A percentile compares a stretch with the other conserved stretches of the same genome.
Evolutionary conservation across 2,113 vertebrate species (phyloP).

Genomic region (Malaclemys terrapin): DNA sequence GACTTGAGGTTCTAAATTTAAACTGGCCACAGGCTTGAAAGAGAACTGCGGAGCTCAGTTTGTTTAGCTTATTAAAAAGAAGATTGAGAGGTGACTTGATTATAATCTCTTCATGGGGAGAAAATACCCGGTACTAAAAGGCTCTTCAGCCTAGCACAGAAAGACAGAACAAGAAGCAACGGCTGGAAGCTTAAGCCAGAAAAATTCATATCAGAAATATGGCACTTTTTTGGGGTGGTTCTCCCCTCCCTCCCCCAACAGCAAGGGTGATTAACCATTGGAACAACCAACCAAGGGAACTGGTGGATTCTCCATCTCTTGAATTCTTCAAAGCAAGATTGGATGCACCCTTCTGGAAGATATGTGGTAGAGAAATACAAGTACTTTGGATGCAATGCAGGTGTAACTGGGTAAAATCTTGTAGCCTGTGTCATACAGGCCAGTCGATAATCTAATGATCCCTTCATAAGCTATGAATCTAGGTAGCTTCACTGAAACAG

Average conservation of each 20-base stretch:
- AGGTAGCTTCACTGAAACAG: not conserved
- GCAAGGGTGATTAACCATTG: not conserved
- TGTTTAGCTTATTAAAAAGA: not conserved
- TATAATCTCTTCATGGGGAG: not conserved
- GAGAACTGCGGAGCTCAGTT: not conserved
- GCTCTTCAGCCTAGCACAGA: not conserved
- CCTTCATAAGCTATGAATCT: not conserved
- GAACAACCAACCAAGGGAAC: not conserved
- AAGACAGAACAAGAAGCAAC: not conserved
- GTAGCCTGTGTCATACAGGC: not conserved
- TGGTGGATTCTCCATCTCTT: not conserved
- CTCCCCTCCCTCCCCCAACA: not conserved
- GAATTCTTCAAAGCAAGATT: not conserved
- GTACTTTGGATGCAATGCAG: not conserved
- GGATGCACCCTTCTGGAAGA: not conserved
- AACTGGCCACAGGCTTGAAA: not conserved
- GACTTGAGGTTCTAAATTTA: not conserved
- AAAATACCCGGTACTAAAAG: not conserved
- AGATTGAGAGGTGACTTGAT: not conserved
- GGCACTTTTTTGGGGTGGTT: not conserved
- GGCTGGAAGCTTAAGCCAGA: not conserved
- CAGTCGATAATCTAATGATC: not conserved
- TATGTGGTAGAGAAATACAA: not conserved
- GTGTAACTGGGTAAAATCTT: not conserved
- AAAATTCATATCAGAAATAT: not conserved